Base-by-base conservation (phyloP, 2,797 vertebrate species). In the Chaenodraco wilsoni region DNA sequence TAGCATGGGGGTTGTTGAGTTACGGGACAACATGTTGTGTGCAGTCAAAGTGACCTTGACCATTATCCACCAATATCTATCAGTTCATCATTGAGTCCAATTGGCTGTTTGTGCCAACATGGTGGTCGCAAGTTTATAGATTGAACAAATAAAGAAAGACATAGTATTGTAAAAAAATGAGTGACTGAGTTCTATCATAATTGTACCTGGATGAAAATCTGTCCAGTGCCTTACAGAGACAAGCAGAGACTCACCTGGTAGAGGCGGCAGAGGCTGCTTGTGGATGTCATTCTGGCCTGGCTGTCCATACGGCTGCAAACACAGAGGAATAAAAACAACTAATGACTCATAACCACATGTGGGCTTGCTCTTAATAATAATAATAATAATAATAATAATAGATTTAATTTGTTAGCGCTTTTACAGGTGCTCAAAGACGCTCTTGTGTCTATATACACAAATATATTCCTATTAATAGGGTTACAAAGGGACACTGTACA, bases 191-290 rank as follows among this genome's bases (percentile, higher is more conserved):
- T 41, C n/a, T n/a, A 31, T 27, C 57, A 4, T 13, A 33, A 45
- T 4, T 56, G 33, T 27, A 41, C 2, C 16, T 37, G 4, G 54
- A 27, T 27, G 16, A 64, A 5, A 41, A 2, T 33, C 19, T 16
- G 33, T 45, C 17, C 44, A 14, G 46, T 49, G 57, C 45, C 8
- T 62, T 16, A 46, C 3, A 61, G n/a, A 19, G 49, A 50, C n/a
- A 52, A 3, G 41, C 5, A 44, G 58, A 82, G 54, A 65, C 81
- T 90, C 69, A 96, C 95, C 94, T 94, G 95, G 94, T 19, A 96
- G 82, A 67, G 95, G 94, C 46, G 95, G 95, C 64, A 95, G 89
- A 58, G 95, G 94, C 76, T 95, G 94, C 89, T 95, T 95, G 91
- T 95, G 94, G 73, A 95, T 94, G 74, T 96, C 95, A 66, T 93